Base-by-base conservation (phyloP, 2,797 vertebrate species). In the Lacerta bilineata region DNA sequence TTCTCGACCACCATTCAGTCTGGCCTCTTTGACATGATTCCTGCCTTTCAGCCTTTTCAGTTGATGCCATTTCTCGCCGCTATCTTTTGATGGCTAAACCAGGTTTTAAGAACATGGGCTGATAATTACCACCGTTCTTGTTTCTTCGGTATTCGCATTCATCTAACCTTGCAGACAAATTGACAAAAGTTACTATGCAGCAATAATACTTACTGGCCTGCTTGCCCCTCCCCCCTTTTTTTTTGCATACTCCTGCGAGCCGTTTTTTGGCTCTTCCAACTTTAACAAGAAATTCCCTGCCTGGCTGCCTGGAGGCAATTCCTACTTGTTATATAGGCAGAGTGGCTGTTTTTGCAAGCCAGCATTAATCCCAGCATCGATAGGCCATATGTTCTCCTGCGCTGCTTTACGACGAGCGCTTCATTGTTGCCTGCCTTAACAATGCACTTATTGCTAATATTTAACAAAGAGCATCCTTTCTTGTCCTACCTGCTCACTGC, bases 251-350 rank as follows among this genome's bases (percentile, higher is more conserved):
- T 43, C 61, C 8, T 59, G 36, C 39, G 9, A 46, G 13, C 71
- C 36, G 10, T 79, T 69, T 33, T 55, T 79, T 78, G 33, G 64
- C 36, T 55, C 33, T 77, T 71, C 36, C 27, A 25, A 29, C 5
- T 83, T 68, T 15, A 55, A 64, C n/a, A 69, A 88, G 76, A 83
- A 50, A 43, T 59, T 25, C 75, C 43, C 61, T 69, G 23, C 64
- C n/a, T 3, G 8, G 50, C 59, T 66, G 55, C 39, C 50, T 61
- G 3, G 50, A 84, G 36, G 50, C 75, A 29, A 27, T 71, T 61
- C 61, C n/a, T 39, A 59, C 46, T 72, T 13, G 55, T 27, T 69
- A 5, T 69, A 5, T 10, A 69, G 29, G n/a, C n/a, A 7, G 41
- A 69, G 39, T 46, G 27, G 39, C 27, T 83, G 39, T 46, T 83